A percentile compares a stretch with the other conserved stretches of the same genome.
These are phyloP conservation scores for Saguinus midas DNA, from an alignment of 2,113 vertebrate genomes.

Conservation along the genomic window DNA sequence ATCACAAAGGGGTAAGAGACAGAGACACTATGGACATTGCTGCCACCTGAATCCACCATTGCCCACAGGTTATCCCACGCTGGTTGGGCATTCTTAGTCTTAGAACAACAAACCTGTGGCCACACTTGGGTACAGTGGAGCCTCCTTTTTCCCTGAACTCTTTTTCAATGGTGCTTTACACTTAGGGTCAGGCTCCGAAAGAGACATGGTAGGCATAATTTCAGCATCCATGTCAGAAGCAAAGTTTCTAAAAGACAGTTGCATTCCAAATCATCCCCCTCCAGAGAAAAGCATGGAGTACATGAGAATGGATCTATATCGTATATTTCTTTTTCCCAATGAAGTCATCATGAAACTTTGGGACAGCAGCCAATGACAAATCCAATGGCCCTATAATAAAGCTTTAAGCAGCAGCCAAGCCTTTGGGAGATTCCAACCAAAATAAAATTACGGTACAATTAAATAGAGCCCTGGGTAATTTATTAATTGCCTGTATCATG, in stretches of 20 bases:
- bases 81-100: not conserved
- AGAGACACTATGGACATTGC: not conserved
- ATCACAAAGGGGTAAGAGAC: not conserved
- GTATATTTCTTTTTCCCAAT: not conserved
- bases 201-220: not conserved
- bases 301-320: not conserved
- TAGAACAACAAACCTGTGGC: not conserved
- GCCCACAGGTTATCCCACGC: not conserved
- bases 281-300: not conserved
- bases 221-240: not conserved
- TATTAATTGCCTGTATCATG: not conserved
- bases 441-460: conserved; percentile 18
- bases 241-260: not conserved
- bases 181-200: not conserved
- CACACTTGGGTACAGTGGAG: not conserved
- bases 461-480: not conserved
- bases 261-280: not conserved
- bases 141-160: not conserved
- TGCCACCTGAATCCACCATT: not conserved
- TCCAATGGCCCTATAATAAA: not conserved
- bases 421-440: not conserved
- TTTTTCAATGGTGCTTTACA: not conserved
- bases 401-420: not conserved
- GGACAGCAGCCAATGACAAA: conserved; percentile 28
- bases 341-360: conserved; percentile 9